Evolutionary conservation across 2,113 vertebrate genomes (phyloP).

Genomic region (Choloepus hoffmanni): DNA sequence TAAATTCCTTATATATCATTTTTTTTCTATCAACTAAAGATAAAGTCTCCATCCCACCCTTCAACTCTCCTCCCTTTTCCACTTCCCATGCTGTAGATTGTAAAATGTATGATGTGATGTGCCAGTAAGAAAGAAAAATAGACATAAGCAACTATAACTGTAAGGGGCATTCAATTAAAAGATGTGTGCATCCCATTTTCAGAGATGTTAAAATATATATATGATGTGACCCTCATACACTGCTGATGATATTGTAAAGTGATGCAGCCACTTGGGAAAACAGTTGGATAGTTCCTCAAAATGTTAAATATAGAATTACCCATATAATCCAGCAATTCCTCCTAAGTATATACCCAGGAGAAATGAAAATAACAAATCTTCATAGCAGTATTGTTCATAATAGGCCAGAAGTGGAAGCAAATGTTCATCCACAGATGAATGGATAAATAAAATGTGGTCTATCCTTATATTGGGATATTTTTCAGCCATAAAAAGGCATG

Average conservation of each 20-base stretch:
- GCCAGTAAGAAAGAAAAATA: slow-evolving; percentile 9
- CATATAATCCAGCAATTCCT: not conserved
- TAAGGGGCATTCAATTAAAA: not conserved
- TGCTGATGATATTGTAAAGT: not conserved
- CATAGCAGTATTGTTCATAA: not conserved
- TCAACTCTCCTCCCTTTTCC: not conserved
- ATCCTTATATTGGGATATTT: not conserved
- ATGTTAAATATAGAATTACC: not conserved
- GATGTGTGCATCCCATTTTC: not conserved
- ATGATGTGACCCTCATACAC: not conserved
- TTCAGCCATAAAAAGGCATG: not conserved
- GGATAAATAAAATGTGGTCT: not conserved
- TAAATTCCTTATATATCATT: not conserved
- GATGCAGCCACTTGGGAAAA: not conserved
- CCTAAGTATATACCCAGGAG: not conserved
- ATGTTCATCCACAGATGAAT: not conserved
- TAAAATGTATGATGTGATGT: not conserved
- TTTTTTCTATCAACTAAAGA: not conserved
- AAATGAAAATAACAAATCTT: not conserved
- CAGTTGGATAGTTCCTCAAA: not conserved
- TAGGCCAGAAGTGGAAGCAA: not conserved
- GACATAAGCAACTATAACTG: not conserved
- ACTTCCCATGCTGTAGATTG: not conserved
- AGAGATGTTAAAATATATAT: not conserved
- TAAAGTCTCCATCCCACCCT: not conserved